A percentile compares a stretch with the other conserved stretches of the same genome.
phyloP scores from a whole-genome alignment of 2,113 vertebrate species.

The Hyperopisus bebe region DNA sequence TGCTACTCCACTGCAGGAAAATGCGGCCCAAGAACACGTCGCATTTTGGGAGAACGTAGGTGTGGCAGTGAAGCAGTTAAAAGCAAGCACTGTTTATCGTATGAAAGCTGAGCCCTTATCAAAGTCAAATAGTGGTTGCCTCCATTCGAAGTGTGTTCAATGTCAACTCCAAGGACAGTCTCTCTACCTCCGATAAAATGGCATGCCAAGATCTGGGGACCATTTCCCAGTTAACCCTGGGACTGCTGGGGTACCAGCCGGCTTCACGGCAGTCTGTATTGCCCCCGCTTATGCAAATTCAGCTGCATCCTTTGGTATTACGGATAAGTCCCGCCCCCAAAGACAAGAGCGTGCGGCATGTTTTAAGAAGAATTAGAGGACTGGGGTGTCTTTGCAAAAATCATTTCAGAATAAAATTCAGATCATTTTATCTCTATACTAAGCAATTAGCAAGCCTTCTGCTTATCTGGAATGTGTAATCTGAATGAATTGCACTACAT shows the following conservation, averaged over 20 bases:
- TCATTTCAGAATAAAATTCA: background rate
- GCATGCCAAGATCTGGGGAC: conserved; percentile 24
- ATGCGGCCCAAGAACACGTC: background rate
- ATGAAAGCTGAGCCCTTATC: conserved; percentile 24
- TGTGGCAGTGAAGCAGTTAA: background rate
- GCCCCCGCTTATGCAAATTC: conserved; percentile 45
- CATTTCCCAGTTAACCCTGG: conserved; percentile 26
- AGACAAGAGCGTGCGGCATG: conserved; percentile 36
- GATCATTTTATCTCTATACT: background rate
- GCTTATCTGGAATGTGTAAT: background rate
- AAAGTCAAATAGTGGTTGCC: conserved; percentile 27
- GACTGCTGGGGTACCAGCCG: background rate
- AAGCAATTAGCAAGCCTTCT: background rate
- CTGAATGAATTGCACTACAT: background rate
- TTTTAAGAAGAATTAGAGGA: background rate
- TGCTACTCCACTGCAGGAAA: background rate
- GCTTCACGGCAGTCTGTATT: conserved; percentile 10
- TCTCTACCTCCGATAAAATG: conserved; percentile 24
- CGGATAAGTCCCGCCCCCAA: conserved; percentile 47
- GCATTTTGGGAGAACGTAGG: background rate
- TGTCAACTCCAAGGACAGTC: conserved; percentile 40
- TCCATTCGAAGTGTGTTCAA: conserved; percentile 22
- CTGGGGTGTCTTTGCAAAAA: background rate
- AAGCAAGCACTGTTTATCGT: conserved; percentile 12
- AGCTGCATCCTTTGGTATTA: conserved; percentile 42